Percentiles rank a stretch among this genome's conserved stretches.
These are phyloP conservation scores for Rhaphigaster nebulosa DNA, from an alignment of 2,888 invertebrate genomes.

Conservation along the genomic window DNA sequence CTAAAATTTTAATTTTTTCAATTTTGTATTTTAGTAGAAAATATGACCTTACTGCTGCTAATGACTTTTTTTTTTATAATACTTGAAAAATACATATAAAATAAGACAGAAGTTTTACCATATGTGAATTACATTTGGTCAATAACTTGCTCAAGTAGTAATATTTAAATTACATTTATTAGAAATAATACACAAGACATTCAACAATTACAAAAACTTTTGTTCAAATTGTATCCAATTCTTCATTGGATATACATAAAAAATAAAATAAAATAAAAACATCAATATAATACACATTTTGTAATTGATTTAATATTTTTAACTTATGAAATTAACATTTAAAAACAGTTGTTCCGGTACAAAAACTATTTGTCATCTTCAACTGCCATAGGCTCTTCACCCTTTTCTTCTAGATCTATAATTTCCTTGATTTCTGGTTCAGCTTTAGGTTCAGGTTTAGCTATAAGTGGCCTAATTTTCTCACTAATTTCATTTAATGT, in stretches of 20 bases:
- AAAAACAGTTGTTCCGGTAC: constrained; percentile 2
- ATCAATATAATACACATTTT: constrained; percentile 29
- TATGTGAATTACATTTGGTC: background rate
- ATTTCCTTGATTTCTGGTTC: constrained; percentile 40
- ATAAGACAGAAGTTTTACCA: background rate
- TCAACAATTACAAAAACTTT: background rate
- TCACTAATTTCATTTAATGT: constrained; percentile 54
- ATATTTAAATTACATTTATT: constrained; percentile 35
- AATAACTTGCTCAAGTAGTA: background rate
- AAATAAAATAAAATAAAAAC: constrained; percentile 31
- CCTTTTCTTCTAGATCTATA: constrained; percentile 49
- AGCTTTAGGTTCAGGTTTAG: constrained; percentile 50
- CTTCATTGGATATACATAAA: background rate
- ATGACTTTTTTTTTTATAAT: no score
- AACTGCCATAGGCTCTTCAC: constrained; percentile 56
- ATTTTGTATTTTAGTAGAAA: no score
- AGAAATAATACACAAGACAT: constrained; percentile 26
- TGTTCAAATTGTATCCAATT: background rate
- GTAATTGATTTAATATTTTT: constrained; percentile 28
- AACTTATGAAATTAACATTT: constrained; percentile 23
- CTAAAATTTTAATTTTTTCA: no score
- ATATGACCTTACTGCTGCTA: no score
- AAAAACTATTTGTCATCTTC: constrained; percentile 51
- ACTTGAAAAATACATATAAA: background rate
- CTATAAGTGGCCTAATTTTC: constrained; percentile 50